A percentile compares a stretch with the other conserved stretches of the same genome.
phyloP scores from a whole-genome alignment of 2,797 vertebrate species.

The Tadarida brasiliensis region DNA sequence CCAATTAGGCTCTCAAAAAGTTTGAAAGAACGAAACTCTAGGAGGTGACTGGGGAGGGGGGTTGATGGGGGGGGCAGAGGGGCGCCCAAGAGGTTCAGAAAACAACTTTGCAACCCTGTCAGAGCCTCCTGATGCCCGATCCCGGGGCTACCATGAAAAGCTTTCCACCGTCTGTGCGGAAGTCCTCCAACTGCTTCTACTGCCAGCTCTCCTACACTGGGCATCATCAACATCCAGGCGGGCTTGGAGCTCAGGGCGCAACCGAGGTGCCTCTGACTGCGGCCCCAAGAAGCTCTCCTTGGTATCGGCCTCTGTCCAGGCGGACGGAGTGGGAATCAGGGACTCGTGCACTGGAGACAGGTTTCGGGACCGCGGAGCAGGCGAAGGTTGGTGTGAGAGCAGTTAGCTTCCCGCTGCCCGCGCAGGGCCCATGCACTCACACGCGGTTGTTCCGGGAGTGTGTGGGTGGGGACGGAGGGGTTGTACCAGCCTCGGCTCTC shows the following conservation, averaged over 20 bases:
- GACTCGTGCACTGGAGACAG: fast-evolving
- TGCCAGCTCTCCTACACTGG: not conserved
- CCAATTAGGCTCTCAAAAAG: slow-evolving; percentile 79
- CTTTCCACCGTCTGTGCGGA: not conserved
- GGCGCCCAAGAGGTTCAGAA: not conserved
- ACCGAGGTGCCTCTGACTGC: not conserved
- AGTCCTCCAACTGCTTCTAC: not conserved
- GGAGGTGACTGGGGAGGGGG: slow-evolving; percentile 37
- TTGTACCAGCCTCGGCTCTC: not conserved
- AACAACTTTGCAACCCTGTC: slow-evolving; percentile 49
- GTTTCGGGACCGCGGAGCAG: not conserved
- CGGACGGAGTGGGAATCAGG: not conserved
- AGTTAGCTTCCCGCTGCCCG: not conserved
- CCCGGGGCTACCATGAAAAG: not conserved
- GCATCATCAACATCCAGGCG: not conserved
- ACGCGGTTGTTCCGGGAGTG: not conserved
- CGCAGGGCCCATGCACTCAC: not conserved
- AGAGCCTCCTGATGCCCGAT: not conserved
- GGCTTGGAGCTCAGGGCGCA: not conserved
- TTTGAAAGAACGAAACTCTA: slow-evolving; percentile 79
- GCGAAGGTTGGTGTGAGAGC: not conserved
- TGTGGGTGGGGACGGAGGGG: not conserved
- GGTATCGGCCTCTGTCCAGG: not conserved
- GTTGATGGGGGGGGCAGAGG: not conserved
- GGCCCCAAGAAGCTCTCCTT: not conserved